Conservation (phyloP, 2,888 invertebrate species). For the Dryobotodes eremita region DNA sequence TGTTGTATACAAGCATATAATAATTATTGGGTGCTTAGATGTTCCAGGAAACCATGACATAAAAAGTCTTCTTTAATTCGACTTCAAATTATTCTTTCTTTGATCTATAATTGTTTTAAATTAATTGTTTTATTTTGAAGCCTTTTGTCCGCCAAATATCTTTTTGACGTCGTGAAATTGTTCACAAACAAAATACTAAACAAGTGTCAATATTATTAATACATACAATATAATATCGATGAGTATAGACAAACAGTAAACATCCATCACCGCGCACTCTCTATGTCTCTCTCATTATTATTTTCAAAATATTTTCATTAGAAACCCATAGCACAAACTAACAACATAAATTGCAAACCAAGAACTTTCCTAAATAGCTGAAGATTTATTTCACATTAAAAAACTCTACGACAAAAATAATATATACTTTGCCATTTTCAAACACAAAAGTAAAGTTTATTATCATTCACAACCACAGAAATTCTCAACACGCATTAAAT, state of each 20-base stretch:
- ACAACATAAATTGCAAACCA: background rate
- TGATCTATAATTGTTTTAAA: background rate
- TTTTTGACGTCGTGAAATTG: background rate
- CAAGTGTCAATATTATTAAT: too few relatives aligned
- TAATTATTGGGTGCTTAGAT: background rate
- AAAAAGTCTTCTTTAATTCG: too few relatives aligned
- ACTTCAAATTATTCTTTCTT: background rate
- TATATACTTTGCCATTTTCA: background rate
- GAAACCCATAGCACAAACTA: background rate
- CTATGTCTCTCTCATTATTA: background rate
- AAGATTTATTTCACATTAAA: background rate
- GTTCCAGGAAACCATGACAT: background rate
- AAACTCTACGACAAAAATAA: background rate
- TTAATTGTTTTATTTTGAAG: background rate
- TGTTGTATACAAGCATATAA: conserved; percentile 1
- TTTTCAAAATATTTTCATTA: background rate
- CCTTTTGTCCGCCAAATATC: background rate
- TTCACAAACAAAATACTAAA: background rate
- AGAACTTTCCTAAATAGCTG: background rate
- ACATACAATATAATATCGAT: background rate
- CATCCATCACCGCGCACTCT: background rate
- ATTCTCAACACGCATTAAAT: background rate
- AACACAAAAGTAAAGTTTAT: background rate
- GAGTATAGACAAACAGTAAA: background rate
- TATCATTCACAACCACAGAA: background rate